Conservation (phyloP, 1,140 invertebrate genomes). For the Drosophila subpulchrella region DNA sequence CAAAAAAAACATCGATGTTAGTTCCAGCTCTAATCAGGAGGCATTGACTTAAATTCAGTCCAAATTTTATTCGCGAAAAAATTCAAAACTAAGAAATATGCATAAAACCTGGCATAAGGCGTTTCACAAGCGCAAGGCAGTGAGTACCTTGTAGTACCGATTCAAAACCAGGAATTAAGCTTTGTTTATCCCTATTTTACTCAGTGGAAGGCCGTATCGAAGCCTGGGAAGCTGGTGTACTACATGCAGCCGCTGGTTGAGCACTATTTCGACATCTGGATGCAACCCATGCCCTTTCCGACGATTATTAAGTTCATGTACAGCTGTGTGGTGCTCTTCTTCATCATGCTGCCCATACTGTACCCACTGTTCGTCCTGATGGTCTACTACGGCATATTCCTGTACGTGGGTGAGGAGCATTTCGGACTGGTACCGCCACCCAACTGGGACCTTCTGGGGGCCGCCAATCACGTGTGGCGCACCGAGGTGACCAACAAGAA, state of each 20-base stretch:
- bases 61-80: constrained; percentile 25
- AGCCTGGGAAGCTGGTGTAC: constrained; percentile 52
- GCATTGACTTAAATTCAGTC: not conserved
- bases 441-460: constrained; percentile 44
- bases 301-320: constrained; percentile 59
- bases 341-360: constrained; percentile 58
- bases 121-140: constrained; percentile 66
- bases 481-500: constrained; percentile 62
- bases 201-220: constrained; percentile 53
- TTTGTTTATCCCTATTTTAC: not conserved
- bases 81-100: constrained; percentile 42
- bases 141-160: constrained; percentile 9
- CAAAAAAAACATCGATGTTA: too few relatives aligned
- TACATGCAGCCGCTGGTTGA: constrained; percentile 68
- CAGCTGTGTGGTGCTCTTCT: constrained; percentile 50
- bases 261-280: constrained; percentile 57
- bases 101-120: constrained; percentile 65
- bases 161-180: not conserved
- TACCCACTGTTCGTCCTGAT: constrained; percentile 48
- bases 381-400: constrained; percentile 55
- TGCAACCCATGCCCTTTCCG: constrained; percentile 68
- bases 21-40: not conserved
- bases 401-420: constrained; percentile 53
- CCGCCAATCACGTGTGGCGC: constrained; percentile 27
- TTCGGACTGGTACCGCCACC: constrained; percentile 7